These are phyloP conservation scores for Catocala fraxini DNA, from an alignment of 2,888 invertebrate species.

Conservation along the genomic window DNA sequence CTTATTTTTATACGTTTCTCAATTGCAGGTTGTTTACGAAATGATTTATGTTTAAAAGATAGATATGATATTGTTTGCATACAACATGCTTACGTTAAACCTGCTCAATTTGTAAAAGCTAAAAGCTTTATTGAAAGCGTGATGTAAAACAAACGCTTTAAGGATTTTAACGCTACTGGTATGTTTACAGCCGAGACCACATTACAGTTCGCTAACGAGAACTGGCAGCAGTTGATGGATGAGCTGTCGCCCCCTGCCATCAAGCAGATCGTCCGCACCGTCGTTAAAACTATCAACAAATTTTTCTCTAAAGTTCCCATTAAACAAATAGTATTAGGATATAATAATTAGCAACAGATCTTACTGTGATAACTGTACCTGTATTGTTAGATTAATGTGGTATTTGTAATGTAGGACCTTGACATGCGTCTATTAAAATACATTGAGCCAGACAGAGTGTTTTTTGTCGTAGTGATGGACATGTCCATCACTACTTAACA, in stretches of 20 bases:
- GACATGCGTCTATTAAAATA: too few relatives aligned
- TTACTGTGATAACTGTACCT: constrained; percentile 17
- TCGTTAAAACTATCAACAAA: constrained; percentile 78
- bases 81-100: neutral
- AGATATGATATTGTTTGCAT: too few relatives aligned
- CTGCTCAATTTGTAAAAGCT: neutral
- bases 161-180: too few relatives aligned
- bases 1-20: too few relatives aligned
- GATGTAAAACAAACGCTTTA: too few relatives aligned
- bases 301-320: constrained; percentile 73
- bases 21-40: too few relatives aligned
- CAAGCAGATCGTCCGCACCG: constrained; percentile 78
- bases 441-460: too few relatives aligned
- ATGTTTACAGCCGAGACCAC: constrained; percentile 73
- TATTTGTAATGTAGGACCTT: neutral
- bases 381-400: neutral
- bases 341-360: constrained; percentile 46
- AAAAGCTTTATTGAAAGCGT: too few relatives aligned
- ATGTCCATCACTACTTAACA: too few relatives aligned
- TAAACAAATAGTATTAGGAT: constrained; percentile 63
- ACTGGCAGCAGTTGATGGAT: constrained; percentile 83
- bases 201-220: constrained; percentile 77
- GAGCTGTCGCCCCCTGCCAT: constrained; percentile 81
- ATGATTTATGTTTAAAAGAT: too few relatives aligned
- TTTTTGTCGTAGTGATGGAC: too few relatives aligned